Conservation (phyloP, 2,113 vertebrate genomes). For the Jacana jacana region DNA sequence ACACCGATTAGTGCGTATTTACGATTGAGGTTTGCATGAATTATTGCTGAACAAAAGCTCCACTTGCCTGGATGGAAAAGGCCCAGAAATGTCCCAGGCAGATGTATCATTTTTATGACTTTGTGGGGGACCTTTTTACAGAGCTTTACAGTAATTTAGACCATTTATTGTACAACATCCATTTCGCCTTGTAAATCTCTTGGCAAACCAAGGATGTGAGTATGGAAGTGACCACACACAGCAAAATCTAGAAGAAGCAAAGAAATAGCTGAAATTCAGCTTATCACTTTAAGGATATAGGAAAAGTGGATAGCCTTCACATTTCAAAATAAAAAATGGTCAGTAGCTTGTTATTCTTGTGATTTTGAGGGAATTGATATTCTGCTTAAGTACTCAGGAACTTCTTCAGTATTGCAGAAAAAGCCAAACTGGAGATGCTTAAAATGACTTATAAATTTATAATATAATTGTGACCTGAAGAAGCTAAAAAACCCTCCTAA, state of each 20-base stretch:
- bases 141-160: not conserved
- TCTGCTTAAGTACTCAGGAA: not conserved
- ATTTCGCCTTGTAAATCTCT: conserved; percentile 1
- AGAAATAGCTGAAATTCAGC: not conserved
- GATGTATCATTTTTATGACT: conserved; percentile 52
- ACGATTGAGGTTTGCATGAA: not conserved
- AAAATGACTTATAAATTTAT: not conserved
- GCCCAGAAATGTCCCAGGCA: not conserved
- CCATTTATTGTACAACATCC: not conserved
- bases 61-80: not conserved
- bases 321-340: not conserved
- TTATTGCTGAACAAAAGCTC: not conserved
- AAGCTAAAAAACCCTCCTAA: not conserved
- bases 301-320: not conserved
- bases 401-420: not conserved
- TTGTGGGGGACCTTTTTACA: not conserved
- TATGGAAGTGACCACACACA: not conserved
- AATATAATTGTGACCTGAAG: not conserved
- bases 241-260: not conserved
- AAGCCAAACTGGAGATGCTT: not conserved
- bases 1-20: not conserved
- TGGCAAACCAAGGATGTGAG: not conserved
- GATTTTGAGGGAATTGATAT: not conserved
- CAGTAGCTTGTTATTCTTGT: not conserved
- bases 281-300: not conserved